Evolutionary conservation across 2,797 vertebrate species (phyloP).

Genomic region (Cyclura pinguis): DNA sequence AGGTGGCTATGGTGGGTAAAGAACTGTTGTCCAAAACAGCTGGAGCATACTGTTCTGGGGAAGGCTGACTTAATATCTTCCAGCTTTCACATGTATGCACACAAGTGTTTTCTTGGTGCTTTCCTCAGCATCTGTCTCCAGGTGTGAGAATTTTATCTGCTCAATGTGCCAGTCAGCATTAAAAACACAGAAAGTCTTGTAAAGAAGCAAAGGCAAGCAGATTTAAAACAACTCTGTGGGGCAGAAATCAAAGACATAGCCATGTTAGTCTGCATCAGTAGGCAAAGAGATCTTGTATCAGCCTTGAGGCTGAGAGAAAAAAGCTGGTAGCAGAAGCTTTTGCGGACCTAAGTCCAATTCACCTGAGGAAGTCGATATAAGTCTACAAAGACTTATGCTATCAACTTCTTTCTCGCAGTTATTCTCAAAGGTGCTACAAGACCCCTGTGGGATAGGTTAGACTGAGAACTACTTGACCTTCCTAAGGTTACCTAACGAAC

Average conservation of each 20-base stretch:
- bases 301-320: no score
- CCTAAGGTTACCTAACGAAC: fast-evolving
- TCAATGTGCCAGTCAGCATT: neutral
- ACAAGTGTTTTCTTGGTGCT: neutral
- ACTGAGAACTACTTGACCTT: slow-evolving; percentile 24
- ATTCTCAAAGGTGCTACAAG: no score
- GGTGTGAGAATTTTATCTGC: neutral
- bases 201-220: slow-evolving; percentile 23
- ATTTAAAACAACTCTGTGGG: neutral
- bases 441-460: neutral
- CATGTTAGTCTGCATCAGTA: no score
- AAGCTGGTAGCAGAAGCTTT: no score
- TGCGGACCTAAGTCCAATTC: no score
- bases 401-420: no score
- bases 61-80: neutral
- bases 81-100: neutral
- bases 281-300: no score
- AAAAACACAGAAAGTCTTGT: no score
- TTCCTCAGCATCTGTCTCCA: neutral
- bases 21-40: neutral
- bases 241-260: no score
- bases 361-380: no score
- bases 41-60: neutral
- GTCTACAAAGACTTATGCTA: no score
- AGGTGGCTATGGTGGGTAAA: neutral